These are phyloP conservation scores for Eumeta japonica DNA, from an alignment of 1,140 invertebrate genomes.

Conservation along the genomic window DNA sequence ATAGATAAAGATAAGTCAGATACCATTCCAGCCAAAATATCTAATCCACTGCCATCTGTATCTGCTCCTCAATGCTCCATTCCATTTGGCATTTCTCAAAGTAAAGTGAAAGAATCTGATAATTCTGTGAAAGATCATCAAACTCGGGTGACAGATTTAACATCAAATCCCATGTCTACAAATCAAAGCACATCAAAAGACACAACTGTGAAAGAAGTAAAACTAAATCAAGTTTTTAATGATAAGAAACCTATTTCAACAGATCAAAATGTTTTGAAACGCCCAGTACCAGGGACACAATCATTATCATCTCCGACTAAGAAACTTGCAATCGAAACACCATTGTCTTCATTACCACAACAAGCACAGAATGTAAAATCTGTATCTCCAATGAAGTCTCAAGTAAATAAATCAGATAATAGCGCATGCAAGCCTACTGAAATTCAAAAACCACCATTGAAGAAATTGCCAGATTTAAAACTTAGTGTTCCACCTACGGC, in stretches of 20 bases:
- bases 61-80: constrained; percentile 9
- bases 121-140: constrained; percentile 11
- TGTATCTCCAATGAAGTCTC: constrained; percentile 41
- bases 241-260: constrained; percentile 14
- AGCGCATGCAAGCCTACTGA: constrained; percentile 21
- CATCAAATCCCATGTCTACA: too few relatives aligned
- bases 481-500: constrained; percentile 23
- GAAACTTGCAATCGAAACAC: constrained; percentile 25
- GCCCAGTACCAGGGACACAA: constrained; percentile 20
- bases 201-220: constrained; percentile 23
- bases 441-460: constrained; percentile 22
- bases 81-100: too few relatives aligned
- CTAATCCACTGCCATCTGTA: constrained; percentile 11
- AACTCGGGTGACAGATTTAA: too few relatives aligned
- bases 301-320: constrained; percentile 29
- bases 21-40: constrained; percentile 32
- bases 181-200: constrained; percentile 8
- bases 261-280: constrained; percentile 29
- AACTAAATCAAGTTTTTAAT: constrained; percentile 13
- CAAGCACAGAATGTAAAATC: constrained; percentile 25
- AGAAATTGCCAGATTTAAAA: constrained; percentile 49
- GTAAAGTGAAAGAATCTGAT: constrained; percentile 15
- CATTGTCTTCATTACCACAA: constrained; percentile 10
- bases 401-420: constrained; percentile 35
- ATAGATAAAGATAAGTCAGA: too few relatives aligned